These are phyloP conservation scores for Actinopyga echinites DNA, from an alignment of 53 echinoderm and acorn worm species.

Conservation along the genomic window DNA sequence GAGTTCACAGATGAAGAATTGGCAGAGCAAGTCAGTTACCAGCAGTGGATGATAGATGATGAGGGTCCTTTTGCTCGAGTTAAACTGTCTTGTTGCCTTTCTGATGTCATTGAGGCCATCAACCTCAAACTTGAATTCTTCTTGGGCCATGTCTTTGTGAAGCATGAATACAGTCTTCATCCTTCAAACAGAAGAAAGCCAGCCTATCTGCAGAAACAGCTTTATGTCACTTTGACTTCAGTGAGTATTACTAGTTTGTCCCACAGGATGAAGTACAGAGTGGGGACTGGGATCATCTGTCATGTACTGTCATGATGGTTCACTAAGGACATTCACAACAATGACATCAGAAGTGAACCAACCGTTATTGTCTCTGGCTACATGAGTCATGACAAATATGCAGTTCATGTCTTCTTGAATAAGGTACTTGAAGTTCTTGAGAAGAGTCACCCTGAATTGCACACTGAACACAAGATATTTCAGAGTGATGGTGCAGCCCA, in stretches of 20 bases:
- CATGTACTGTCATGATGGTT: conserved; percentile 42
- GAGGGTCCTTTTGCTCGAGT: conserved; percentile 35
- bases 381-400: conserved; percentile 30
- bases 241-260: conserved; percentile 59
- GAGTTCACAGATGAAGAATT: conserved; percentile 56
- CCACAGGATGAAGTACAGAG: no score
- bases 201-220: conserved; percentile 35
- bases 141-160: conserved; percentile 41
- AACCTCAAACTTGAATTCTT: conserved; percentile 48
- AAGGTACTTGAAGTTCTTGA: conserved; percentile 34
- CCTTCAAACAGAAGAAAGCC: conserved; percentile 46
- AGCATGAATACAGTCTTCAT: conserved; percentile 31
- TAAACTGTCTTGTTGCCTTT: conserved; percentile 29
- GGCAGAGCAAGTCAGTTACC: conserved; percentile 52
- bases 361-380: conserved; percentile 40
- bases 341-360: conserved; percentile 23
- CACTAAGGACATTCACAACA: background rate
- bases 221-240: conserved; percentile 42
- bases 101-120: conserved; percentile 44
- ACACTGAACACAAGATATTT: conserved; percentile 48
- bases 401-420: conserved; percentile 29
- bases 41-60: conserved; percentile 47
- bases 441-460: conserved; percentile 50
- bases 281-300: conserved; percentile 57
- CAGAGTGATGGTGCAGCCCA: conserved; percentile 57